Percentiles rank a stretch among this genome's conserved stretches.
These are phyloP conservation scores for Catharus fuscescens DNA, from an alignment of 2,113 vertebrate species.

Conservation along the genomic window DNA sequence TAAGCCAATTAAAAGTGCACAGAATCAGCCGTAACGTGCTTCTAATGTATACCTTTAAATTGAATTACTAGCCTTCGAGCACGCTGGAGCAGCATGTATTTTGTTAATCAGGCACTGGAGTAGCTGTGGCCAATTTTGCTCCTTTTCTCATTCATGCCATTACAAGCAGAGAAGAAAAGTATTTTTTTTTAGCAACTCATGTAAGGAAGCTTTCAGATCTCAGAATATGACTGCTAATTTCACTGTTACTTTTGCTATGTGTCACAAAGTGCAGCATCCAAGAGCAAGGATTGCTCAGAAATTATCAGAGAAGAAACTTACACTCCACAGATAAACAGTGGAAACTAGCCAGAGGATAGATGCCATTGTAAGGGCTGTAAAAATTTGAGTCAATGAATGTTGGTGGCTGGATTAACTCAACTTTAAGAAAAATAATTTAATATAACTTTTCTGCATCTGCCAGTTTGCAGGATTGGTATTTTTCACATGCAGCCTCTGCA, in stretches of 20 bases:
- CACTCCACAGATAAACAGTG: not conserved
- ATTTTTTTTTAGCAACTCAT: not conserved
- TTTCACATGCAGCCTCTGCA: not conserved
- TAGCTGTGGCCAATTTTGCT: not conserved
- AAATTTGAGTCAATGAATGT: not conserved
- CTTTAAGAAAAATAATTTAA: not conserved
- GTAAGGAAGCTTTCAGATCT: not conserved
- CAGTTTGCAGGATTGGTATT: not conserved
- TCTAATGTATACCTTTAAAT: not conserved
- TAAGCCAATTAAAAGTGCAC: constrained; percentile 18
- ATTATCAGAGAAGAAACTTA: not conserved
- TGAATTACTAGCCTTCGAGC: constrained; percentile 3
- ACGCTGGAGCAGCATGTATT: not conserved
- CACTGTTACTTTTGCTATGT: not conserved
- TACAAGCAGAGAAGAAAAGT: not conserved
- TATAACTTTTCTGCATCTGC: not conserved
- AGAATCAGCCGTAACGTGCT: not conserved
- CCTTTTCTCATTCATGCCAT: not conserved
- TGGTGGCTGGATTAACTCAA: not conserved
- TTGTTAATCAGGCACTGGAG: constrained; percentile 19
- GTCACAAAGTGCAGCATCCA: not conserved
- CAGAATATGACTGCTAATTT: not conserved
- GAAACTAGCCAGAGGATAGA: not conserved
- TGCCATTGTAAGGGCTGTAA: not conserved
- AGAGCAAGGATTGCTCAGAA: not conserved